These are phyloP conservation scores for Rhagophthalmus giganteus DNA, from an alignment of 2,888 invertebrate genomes.

Conservation along the genomic window DNA sequence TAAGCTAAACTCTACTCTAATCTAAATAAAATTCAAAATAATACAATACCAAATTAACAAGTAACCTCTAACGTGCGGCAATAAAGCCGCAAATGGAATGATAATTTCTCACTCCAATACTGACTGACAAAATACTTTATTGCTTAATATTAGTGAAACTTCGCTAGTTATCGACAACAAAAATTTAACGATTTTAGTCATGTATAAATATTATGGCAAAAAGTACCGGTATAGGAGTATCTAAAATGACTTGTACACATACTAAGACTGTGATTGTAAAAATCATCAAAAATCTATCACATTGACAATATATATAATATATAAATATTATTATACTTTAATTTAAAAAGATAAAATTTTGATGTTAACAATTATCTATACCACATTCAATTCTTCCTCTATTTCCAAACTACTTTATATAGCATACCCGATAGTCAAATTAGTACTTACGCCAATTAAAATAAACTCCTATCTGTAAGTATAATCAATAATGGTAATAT, in stretches of 20 bases:
- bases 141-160: slow-evolving; percentile 56
- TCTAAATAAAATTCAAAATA: slow-evolving; percentile 41
- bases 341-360: slow-evolving; percentile 33
- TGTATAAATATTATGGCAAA: slow-evolving; percentile 55
- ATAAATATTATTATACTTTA: slow-evolving; percentile 31
- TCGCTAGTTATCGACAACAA: slow-evolving; percentile 37
- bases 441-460: too few relatives aligned
- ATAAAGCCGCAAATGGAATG: slow-evolving; percentile 48
- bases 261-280: slow-evolving; percentile 66
- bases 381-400: slow-evolving; percentile 16
- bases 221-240: slow-evolving; percentile 57
- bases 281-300: slow-evolving; percentile 71
- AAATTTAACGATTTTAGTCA: slow-evolving; percentile 46
- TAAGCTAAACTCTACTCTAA: slow-evolving; percentile 33
- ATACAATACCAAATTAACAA: slow-evolving; percentile 41
- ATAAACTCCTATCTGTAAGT: too few relatives aligned
- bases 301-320: slow-evolving; percentile 51
- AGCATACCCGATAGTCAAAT: too few relatives aligned
- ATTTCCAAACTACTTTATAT: not conserved
- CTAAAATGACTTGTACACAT: slow-evolving; percentile 58
- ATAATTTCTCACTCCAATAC: slow-evolving; percentile 56
- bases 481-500: too few relatives aligned
- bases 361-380: slow-evolving; percentile 17
- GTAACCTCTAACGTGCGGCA: slow-evolving; percentile 13
- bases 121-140: slow-evolving; percentile 58